A percentile compares a stretch with the other conserved stretches of the same genome.
phyloP scores from a whole-genome alignment of 2,113 vertebrate species.

The Lampris megalopsis region DNA sequence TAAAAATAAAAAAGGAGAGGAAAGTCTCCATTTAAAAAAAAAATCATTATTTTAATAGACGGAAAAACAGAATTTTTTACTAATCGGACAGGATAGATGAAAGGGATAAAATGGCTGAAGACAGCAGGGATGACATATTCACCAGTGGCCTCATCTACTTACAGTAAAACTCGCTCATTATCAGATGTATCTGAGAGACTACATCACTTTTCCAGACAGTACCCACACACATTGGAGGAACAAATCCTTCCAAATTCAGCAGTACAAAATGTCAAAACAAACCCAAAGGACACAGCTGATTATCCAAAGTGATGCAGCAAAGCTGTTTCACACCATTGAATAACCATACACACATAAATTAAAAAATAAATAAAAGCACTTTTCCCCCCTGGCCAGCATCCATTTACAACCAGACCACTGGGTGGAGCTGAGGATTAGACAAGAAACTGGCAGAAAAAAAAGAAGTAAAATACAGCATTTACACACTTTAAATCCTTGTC shows the following conservation, averaged over 20 bases:
- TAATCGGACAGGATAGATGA: constrained; percentile 27
- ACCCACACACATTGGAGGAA: not conserved
- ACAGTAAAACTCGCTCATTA: constrained; percentile 44
- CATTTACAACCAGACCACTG: constrained; percentile 39
- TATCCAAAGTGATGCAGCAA: constrained; percentile 53
- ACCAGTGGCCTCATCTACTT: constrained; percentile 29
- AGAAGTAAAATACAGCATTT: constrained; percentile 28
- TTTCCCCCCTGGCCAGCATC: constrained; percentile 15
- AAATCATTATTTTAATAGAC: constrained; percentile 13
- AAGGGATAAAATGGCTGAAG: constrained; percentile 20
- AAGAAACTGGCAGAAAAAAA: constrained; percentile 20
- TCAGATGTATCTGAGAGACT: constrained; percentile 18
- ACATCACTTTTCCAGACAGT: constrained; percentile 20
- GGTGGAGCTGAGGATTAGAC: constrained; percentile 24
- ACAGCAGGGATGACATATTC: constrained; percentile 23
- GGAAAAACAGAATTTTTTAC: constrained; percentile 28
- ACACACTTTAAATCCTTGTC: constrained; percentile 2
- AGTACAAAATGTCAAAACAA: not conserved
- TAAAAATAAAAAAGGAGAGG: constrained; percentile 13
- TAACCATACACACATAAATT: constrained; percentile 76
- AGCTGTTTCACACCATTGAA: constrained; percentile 55
- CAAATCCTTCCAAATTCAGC: constrained; percentile 18
- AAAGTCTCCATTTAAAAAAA: not conserved
- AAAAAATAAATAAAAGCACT: constrained; percentile 78
- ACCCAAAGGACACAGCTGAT: constrained; percentile 27